Percentiles rank a stretch among this genome's conserved stretches.
Evolutionary conservation across 2,888 invertebrate genomes (phyloP).

Genomic region (Opisthograptis luteolata): DNA sequence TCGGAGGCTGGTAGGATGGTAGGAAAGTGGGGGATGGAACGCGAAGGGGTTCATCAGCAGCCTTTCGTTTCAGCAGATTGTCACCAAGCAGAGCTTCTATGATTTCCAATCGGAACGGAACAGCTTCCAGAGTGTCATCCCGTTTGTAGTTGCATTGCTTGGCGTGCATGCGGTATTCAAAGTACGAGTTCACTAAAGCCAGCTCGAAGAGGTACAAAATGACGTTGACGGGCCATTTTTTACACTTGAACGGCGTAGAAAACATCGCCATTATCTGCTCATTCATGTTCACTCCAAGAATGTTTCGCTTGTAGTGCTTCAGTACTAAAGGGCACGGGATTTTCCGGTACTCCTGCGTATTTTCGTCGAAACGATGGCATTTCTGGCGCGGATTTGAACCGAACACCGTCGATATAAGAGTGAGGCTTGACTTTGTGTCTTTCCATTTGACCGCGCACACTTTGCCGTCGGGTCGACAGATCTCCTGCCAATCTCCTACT

Average conservation of each 20-base stretch:
- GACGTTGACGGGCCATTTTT: constrained; percentile 49
- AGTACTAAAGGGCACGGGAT: constrained; percentile 41
- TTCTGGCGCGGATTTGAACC: constrained; percentile 38
- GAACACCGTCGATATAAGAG: constrained; percentile 41
- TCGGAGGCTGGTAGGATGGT: constrained; percentile 26
- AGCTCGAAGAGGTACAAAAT: constrained; percentile 39
- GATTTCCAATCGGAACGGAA: constrained; percentile 32
- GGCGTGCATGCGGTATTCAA: constrained; percentile 19
- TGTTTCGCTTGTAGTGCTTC: constrained; percentile 43
- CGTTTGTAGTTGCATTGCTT: constrained; percentile 21
- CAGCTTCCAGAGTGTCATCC: constrained; percentile 32
- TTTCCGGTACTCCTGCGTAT: constrained; percentile 18
- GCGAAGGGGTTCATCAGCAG: not conserved
- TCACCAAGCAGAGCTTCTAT: constrained; percentile 27
- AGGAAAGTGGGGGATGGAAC: not conserved
- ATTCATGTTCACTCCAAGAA: constrained; percentile 43
- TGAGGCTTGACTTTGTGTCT: constrained; percentile 40
- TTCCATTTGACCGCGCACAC: constrained; percentile 46
- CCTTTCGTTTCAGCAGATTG: not conserved
- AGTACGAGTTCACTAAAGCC: constrained; percentile 20
- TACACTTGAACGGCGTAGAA: constrained; percentile 41
- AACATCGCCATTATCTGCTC: constrained; percentile 46
- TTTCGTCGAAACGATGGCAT: constrained; percentile 10
- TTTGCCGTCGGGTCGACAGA: constrained; percentile 36
- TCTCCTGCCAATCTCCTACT: constrained; percentile 38